phyloP scores from a whole-genome alignment of 2,113 vertebrate genomes.

The Sigmodon hispidus region DNA sequence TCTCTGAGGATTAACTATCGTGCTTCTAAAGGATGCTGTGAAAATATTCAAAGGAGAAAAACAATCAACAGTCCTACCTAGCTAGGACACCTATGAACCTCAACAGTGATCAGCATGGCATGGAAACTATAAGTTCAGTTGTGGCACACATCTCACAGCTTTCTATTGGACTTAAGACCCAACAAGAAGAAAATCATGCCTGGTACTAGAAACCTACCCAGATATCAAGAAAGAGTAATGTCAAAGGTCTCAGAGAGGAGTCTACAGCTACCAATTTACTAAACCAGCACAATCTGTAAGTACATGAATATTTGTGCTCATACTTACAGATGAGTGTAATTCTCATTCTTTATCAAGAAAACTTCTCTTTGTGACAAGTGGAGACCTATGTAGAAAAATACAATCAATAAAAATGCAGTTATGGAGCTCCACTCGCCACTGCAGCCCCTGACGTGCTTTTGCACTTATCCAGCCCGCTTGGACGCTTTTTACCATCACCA shows the following conservation, averaged over 20 bases:
- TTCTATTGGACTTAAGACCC: not conserved
- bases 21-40: not conserved
- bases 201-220: not conserved
- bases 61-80: not conserved
- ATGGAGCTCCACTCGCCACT: too few relatives aligned
- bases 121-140: not conserved
- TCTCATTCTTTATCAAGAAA: not conserved
- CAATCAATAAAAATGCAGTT: too few relatives aligned
- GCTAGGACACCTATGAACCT: not conserved
- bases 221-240: not conserved
- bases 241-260: not conserved
- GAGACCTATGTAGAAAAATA: not conserved
- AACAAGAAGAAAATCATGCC: not conserved
- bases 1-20: not conserved
- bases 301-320: not conserved
- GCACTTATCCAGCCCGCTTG: too few relatives aligned
- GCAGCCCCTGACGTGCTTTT: too few relatives aligned
- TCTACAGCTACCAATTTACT: not conserved
- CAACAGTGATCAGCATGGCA: not conserved
- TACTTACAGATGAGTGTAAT: not conserved
- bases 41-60: not conserved
- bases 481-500: too few relatives aligned
- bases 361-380: not conserved
- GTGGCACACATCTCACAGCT: not conserved
- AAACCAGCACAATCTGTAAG: not conserved